phyloP scores from a whole-genome alignment of 35 echinoderm and acorn worm species.

The Lytechinus variegatus region DNA sequence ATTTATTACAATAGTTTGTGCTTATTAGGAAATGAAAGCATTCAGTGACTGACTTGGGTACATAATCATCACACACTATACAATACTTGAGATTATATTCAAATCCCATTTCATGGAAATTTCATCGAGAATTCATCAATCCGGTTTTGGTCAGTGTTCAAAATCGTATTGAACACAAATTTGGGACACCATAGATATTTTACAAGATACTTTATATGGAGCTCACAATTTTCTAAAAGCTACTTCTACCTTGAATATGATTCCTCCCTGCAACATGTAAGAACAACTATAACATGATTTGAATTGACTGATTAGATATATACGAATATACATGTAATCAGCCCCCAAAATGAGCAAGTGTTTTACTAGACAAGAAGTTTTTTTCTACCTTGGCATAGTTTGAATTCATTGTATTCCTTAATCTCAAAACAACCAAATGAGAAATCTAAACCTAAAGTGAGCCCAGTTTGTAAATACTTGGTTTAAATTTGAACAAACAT shows the following conservation, averaged over 20 bases:
- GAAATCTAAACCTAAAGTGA: no score
- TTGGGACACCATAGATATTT: not conserved
- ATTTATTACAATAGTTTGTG: slow-evolving; percentile 15
- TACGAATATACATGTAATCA: no score
- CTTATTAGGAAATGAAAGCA: slow-evolving; percentile 13
- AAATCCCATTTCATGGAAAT: not conserved
- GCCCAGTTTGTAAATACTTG: no score
- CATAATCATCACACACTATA: not conserved
- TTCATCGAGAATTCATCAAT: not conserved
- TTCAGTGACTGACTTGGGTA: not conserved
- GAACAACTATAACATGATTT: no score
- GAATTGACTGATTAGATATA: no score
- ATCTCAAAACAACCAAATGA: no score
- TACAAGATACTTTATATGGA: not conserved
- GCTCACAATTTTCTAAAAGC: not conserved
- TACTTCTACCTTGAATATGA: not conserved
- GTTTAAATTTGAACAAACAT: no score
- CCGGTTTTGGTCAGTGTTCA: not conserved
- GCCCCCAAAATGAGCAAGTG: no score
- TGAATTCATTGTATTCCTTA: no score
- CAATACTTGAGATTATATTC: not conserved
- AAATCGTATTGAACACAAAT: not conserved
- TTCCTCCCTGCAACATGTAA: no score
- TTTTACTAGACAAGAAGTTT: no score
- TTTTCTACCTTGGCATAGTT: no score